Evolutionary conservation across 2,797 vertebrate species (phyloP), one percentile per base, ranked within the genome.

Genomic region (Gadopsis bispinosus): DNA sequence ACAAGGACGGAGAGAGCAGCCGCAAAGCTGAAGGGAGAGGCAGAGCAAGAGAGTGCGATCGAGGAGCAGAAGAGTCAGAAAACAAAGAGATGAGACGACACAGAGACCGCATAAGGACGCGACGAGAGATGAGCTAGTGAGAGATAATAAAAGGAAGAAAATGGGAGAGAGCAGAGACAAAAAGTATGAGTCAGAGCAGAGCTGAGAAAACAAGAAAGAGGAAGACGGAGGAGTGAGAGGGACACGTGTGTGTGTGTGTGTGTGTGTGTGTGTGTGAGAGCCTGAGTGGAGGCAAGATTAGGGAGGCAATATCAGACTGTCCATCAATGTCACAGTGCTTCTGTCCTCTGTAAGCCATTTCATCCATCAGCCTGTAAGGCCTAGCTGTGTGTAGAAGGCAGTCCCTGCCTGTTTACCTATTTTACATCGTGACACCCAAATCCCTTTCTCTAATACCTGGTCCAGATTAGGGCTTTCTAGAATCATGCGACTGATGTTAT

Each of bases 241-340:
- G 69, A 73, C 37, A 56, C 17, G 48, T 84, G 73, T 81, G 68
- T 79, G 39, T 85, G 68, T 75, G 65, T 77, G 62, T 69, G 54
- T 31, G 56, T 8, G 51, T 17, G 47, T 22, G 48, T 12, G 70
- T 50, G 71, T 54, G 73, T 58, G 41, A 7, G 59, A 58, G 79
- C 48, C 55, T 35, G 90, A 86, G 83, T 64, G 80, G 74, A 81
- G 83, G 81, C 79, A 73, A 91, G 90, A 93, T 93, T 91, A 92
- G 87, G 80, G 77, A 91, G 88, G 80, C 83, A 89, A 90, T 94
- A 93, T 94, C 92, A 89, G 85, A 79, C 87, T 93, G 91, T 93
- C 94, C 92, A 93, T 94, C 94, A 94, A 87, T 87, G 91, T 92
- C 92, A 91, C 81, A 77, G 77, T 54, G 62, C 80, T 81, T 74